Conservation (phyloP, 2,797 vertebrate genomes). For the Mormyrops attenuatus region DNA sequence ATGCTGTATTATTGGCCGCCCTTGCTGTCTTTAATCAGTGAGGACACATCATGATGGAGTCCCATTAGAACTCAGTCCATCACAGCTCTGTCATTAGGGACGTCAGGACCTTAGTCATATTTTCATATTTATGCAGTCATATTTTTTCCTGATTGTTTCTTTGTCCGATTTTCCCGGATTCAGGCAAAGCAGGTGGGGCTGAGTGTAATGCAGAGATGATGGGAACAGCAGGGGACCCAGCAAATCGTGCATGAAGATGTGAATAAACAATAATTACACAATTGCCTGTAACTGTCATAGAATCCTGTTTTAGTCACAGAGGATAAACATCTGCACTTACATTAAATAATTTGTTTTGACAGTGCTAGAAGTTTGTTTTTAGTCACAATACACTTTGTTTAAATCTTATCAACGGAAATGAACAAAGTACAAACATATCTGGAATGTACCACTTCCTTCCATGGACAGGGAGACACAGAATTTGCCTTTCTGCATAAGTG, state of each 20-base stretch:
- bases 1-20: slow-evolving; percentile 42
- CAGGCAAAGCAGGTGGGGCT: not conserved
- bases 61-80: slow-evolving; percentile 27
- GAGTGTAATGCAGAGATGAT: not conserved
- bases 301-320: not conserved
- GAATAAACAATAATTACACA: not conserved
- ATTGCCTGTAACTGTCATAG: not conserved
- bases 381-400: not conserved
- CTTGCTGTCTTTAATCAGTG: slow-evolving; percentile 48
- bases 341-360: not conserved
- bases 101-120: not conserved
- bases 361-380: not conserved
- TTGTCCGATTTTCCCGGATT: not conserved
- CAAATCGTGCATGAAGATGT: not conserved
- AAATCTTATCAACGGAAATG: not conserved
- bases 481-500: not conserved
- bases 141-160: slow-evolving; percentile 7
- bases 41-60: slow-evolving; percentile 19
- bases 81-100: slow-evolving; percentile 19
- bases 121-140: no score
- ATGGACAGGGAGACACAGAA: not conserved
- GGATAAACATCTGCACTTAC: not conserved
- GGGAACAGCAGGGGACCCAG: not conserved
- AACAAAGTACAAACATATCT: not conserved
- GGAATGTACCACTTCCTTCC: not conserved